Conservation (phyloP, 2,888 invertebrate genomes). For the Drosophila anomalipes region DNA sequence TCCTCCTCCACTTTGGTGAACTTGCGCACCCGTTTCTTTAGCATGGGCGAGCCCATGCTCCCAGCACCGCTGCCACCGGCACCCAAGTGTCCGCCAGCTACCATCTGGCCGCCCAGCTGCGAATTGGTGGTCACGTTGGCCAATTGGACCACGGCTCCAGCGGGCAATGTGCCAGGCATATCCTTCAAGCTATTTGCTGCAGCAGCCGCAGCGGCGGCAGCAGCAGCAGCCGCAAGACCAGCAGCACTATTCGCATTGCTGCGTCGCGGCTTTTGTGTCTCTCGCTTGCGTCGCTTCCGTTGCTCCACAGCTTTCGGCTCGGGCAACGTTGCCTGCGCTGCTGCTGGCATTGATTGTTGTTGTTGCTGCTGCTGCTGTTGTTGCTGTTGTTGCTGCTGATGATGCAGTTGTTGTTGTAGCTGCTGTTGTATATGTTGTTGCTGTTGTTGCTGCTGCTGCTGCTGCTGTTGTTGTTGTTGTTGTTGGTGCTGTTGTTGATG, state of each 20-base stretch:
- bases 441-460: conserved; percentile 14
- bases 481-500: conserved; percentile 27
- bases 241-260: conserved; percentile 86
- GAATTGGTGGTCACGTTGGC: conserved; percentile 33
- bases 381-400: conserved; percentile 38
- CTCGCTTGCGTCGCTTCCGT: conserved; percentile 90
- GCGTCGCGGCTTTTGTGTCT: conserved; percentile 94
- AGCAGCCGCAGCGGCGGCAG: conserved; percentile 34
- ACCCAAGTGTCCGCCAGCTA: conserved; percentile 2
- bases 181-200: conserved; percentile 88
- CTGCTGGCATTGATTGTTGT: conserved; percentile 23
- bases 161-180: conserved; percentile 53
- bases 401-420: conserved; percentile 28
- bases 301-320: conserved; percentile 85
- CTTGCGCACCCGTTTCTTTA: conserved; percentile 91
- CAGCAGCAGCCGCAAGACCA: conserved; percentile 34
- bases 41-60: conserved; percentile 56
- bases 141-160: conserved; percentile 56
- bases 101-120: conserved; percentile 23
- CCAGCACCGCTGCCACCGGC: conserved; percentile 8
- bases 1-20: conserved; percentile 95
- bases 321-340: not conserved
- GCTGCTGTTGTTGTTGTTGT: conserved; percentile 25
- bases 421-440: conserved; percentile 27
- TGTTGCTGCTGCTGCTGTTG: conserved; percentile 39